phyloP scores from a whole-genome alignment of 35 echinoderm and acorn worm species.

The Patiria miniata region DNA sequence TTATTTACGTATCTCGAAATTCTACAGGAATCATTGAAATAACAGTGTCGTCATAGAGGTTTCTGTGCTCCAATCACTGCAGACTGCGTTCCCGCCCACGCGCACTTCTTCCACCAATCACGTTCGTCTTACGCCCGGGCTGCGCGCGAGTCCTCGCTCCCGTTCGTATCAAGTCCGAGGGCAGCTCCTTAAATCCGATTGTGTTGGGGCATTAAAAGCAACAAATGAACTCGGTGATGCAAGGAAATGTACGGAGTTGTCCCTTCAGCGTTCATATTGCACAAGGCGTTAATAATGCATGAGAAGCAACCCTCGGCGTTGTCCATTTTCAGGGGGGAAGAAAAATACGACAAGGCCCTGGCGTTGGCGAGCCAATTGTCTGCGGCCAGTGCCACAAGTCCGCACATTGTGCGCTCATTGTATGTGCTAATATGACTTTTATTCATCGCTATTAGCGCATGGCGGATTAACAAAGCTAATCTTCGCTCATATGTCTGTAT shows the following conservation, averaged over 20 bases:
- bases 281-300: conserved; percentile 31
- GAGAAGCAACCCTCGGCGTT: not conserved
- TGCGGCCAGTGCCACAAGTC: not conserved
- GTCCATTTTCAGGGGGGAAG: not conserved
- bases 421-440: conserved; percentile 38
- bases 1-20: not conserved
- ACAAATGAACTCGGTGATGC: not conserved
- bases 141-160: too few species aligned
- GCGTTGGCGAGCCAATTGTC: not conserved
- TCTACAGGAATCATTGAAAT: not conserved
- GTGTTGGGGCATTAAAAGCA: not conserved
- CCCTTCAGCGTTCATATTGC: not conserved
- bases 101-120: not conserved
- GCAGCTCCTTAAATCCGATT: too few species aligned
- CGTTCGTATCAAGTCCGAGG: too few species aligned
- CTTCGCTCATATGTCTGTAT: conserved; percentile 1
- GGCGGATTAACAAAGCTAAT: conserved; percentile 31
- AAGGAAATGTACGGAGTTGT: not conserved
- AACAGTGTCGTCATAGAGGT: not conserved
- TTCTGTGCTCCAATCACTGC: not conserved
- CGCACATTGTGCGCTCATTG: not conserved
- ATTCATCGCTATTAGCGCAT: conserved; percentile 24
- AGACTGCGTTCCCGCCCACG: not conserved
- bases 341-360: conserved; percentile 8
- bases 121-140: not conserved